Evolutionary conservation across 2,113 vertebrate species (phyloP).

Genomic region (Microcebus murinus): DNA sequence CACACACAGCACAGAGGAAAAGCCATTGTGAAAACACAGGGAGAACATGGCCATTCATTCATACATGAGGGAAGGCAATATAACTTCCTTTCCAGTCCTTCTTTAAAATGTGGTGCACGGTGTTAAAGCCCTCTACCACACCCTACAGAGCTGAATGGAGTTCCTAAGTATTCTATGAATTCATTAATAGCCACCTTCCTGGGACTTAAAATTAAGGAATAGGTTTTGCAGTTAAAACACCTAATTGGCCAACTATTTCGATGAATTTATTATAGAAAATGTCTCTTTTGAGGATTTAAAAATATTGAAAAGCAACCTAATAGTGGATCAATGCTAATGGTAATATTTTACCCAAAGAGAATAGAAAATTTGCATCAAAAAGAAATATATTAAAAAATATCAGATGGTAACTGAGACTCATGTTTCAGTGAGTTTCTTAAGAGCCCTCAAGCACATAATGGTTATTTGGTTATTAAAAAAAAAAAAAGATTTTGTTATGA

Average conservation of each 20-base stretch:
- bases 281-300: neutral
- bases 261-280: conserved; percentile 32
- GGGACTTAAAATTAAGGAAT: neutral
- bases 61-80: rapidly evolving
- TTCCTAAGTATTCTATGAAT: neutral
- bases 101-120: neutral
- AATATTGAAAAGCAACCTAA: conserved; percentile 40
- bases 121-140: neutral
- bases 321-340: neutral
- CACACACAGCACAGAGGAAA: neutral
- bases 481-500: neutral
- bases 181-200: neutral
- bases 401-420: neutral
- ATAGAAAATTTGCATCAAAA: conserved; percentile 7
- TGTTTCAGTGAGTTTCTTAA: neutral
- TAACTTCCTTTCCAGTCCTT: neutral
- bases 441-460: neutral
- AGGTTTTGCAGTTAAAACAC: neutral
- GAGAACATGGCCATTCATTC: neutral
- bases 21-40: neutral
- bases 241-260: neutral
- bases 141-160: neutral
- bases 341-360: conserved; percentile 4
- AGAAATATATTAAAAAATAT: conserved; percentile 39
- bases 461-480: neutral